Base-by-base conservation (phyloP, 1,140 invertebrate genomes). In the Drosophila neocordata region DNA sequence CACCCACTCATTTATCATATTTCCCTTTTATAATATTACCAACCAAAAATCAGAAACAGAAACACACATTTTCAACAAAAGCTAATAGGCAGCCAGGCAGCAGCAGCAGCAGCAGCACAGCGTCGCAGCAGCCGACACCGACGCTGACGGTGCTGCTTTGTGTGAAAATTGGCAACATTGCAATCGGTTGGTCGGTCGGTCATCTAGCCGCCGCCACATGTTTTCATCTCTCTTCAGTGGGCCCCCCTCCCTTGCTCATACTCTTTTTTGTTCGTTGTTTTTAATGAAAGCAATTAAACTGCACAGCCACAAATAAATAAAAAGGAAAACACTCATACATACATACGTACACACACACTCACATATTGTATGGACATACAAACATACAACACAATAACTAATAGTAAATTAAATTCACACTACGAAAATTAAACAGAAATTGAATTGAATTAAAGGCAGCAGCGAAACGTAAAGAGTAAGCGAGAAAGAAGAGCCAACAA, bases 271-370 rank as follows among this genome's bases (percentile, higher is more conserved):
- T 38, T 60, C 22, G 52, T 73, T 73, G 65, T 65, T 71, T 83
- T 81, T 81, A 78, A 83, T 78, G 71, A 80, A 83, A 83, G 74
- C 78, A 83, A 83, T 83, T 83, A 81, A 83, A 81, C 74, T 83
- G 74, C 79, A 83, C 48, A 69, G 78, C 70, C 68, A 68, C 79
- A 83, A 83, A 81, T 82, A 82, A 82, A 77, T 80, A 77, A 63
- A 71, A 73, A 35, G 11, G 27, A 56, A 37, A 65, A 48, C 44
- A 66, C 41, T 6, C 27, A 31, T 31, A 15, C 41, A 44, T 8
- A 44, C 41, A 57, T n/a, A 57, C n/a, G n/a, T 24, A 24, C 18
- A 53, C 35, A 55, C 31, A 53, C 62, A 56, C 35, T 64, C 41
- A 66, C 34, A 35, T 1, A 35, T 35, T 35, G 11, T 35, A 35